A percentile compares a stretch with the other conserved stretches of the same genome.
Conservation (phyloP, 2,113 vertebrate species). For the Xiphophorus maculatus region DNA sequence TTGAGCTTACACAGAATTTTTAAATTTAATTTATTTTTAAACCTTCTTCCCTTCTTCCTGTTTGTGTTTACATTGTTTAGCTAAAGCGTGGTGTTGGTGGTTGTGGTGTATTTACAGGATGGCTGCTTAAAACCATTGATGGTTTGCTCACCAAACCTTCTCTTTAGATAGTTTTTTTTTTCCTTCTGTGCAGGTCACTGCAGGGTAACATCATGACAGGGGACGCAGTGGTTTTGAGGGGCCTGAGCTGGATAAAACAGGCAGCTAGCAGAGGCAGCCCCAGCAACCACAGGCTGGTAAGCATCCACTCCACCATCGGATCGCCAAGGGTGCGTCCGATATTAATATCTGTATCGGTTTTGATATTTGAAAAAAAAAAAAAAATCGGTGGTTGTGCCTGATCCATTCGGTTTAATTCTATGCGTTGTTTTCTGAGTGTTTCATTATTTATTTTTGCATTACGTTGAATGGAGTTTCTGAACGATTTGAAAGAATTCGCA, state of each 20-base stretch:
- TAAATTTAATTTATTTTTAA: too few species aligned
- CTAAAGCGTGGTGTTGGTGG: background rate
- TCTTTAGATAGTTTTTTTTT: background rate
- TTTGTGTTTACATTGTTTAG: background rate
- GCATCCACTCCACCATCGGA: conserved; percentile 36
- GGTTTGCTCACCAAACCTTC: background rate
- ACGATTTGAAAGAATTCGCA: too few species aligned
- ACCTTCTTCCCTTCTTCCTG: background rate
- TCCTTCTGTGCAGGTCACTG: conserved; percentile 19
- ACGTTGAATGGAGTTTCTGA: too few species aligned
- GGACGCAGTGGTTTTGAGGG: conserved; percentile 64
- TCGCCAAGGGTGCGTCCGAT: conserved; percentile 39
- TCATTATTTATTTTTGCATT: too few species aligned
- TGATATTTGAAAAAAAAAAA: too few species aligned
- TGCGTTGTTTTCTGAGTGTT: too few species aligned
- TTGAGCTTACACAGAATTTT: background rate
- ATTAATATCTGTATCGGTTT: too few species aligned
- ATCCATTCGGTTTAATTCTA: too few species aligned
- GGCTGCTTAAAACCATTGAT: background rate
- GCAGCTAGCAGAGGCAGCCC: conserved; percentile 34
- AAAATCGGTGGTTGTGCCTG: too few species aligned
- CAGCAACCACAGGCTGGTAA: conserved; percentile 35
- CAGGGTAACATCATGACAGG: conserved; percentile 56
- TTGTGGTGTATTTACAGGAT: too few species aligned
- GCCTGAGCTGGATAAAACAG: conserved; percentile 60